These are phyloP conservation scores for Siphlonurus alternatus DNA, from an alignment of 2,888 invertebrate species.

Conservation along the genomic window DNA sequence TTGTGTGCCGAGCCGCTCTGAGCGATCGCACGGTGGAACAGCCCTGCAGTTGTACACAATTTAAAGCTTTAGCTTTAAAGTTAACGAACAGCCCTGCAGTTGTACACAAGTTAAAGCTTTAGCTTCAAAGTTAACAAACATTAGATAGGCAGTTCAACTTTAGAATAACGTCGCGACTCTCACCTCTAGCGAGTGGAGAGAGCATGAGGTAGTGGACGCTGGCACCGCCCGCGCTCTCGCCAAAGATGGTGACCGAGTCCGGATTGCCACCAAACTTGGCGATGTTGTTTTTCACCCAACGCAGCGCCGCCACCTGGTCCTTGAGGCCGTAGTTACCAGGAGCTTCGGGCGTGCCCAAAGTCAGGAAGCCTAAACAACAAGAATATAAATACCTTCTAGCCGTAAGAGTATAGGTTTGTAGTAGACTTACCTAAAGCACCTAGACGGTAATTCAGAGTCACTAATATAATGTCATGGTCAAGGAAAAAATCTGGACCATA, in stretches of 20 bases:
- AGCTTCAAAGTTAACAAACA: not conserved
- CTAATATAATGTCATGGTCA: constrained; percentile 11
- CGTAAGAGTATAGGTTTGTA: too few relatives aligned
- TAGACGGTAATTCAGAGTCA: constrained; percentile 14
- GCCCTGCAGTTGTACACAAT: too few relatives aligned
- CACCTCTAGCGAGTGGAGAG: constrained; percentile 23
- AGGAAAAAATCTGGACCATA: constrained; percentile 7
- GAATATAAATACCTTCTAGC: not conserved
- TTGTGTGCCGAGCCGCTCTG: not conserved
- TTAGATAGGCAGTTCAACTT: too few relatives aligned
- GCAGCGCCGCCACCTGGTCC: constrained; percentile 31
- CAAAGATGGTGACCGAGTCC: constrained; percentile 30
- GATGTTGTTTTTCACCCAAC: constrained; percentile 35
- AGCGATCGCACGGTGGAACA: not conserved
- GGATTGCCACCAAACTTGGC: constrained; percentile 33
- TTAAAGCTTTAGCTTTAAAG: too few relatives aligned
- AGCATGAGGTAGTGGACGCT: constrained; percentile 28
- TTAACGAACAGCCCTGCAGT: too few relatives aligned
- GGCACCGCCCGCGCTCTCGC: constrained; percentile 35
- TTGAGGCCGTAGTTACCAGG: constrained; percentile 36
- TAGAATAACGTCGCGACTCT: not conserved
- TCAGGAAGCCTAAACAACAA: constrained; percentile 27
- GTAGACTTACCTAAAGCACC: constrained; percentile 31
- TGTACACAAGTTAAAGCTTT: too few relatives aligned
- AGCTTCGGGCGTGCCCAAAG: constrained; percentile 28